Percentiles rank a stretch among this genome's conserved stretches.
Conservation (phyloP, 2,113 vertebrate species). For the Leptobrachium ailaonicum region DNA sequence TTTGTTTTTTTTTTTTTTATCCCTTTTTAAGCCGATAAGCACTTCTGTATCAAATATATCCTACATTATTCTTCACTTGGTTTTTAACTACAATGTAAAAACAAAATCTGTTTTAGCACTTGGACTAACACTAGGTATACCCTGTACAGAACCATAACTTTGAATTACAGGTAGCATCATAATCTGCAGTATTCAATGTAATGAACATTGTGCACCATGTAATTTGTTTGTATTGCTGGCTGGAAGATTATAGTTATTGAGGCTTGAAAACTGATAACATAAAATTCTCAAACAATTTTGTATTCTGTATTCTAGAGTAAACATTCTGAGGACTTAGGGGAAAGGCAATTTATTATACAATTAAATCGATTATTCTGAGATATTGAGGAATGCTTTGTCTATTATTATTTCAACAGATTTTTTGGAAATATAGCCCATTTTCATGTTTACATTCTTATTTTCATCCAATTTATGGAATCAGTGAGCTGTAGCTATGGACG, state of each 20-base stretch:
- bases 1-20: too few relatives aligned
- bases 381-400: neutral
- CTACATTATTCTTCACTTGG: too few relatives aligned
- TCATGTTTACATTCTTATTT: too few relatives aligned
- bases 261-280: conserved; percentile 7
- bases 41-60: too few relatives aligned
- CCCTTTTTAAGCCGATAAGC: too few relatives aligned
- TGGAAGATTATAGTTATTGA: conserved; percentile 25
- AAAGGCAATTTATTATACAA: neutral
- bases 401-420: neutral
- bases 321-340: neutral
- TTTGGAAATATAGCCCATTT: neutral
- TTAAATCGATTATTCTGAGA: conserved; percentile 1
- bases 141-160: neutral
- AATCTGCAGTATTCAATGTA: neutral
- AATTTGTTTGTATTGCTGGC: conserved; percentile 17
- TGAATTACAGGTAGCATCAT: neutral
- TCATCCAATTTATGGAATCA: too few relatives aligned
- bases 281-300: neutral
- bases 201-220: conserved; percentile 22
- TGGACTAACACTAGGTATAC: neutral
- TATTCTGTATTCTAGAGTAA: neutral
- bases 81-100: too few relatives aligned
- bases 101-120: neutral
- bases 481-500: too few relatives aligned